Evolutionary conservation across 1,140 invertebrate species (phyloP).

Genomic region (Myzus persicae): DNA sequence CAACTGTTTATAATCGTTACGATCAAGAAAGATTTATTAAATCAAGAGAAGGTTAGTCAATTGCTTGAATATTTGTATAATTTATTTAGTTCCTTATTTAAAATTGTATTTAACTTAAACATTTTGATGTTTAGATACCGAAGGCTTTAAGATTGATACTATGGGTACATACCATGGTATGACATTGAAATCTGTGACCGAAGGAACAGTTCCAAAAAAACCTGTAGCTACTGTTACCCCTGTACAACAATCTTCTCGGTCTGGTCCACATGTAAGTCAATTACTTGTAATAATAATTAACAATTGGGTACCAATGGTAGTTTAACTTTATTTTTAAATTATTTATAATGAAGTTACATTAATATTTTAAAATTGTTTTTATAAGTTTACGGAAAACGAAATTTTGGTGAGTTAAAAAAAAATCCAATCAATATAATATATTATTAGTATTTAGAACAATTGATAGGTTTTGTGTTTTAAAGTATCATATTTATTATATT

Average conservation of each 20-base stretch:
- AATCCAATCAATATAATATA: background rate
- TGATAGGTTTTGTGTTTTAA: background rate
- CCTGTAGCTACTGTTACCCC: conserved; percentile 68
- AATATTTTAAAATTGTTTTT: conserved; percentile 1
- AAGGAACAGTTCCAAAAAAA: conserved; percentile 77
- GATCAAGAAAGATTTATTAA: conserved; percentile 96
- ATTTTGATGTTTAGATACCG: conserved; percentile 75
- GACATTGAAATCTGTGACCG: conserved; percentile 96
- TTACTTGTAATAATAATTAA: background rate
- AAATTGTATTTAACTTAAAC: background rate
- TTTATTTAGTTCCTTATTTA: conserved; percentile 49
- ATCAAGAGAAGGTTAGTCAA: conserved; percentile 77
- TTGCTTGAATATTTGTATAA: background rate
- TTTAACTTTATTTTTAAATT: background rate
- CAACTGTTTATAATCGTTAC: conserved; percentile 92
- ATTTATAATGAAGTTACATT: background rate
- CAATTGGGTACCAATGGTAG: background rate
- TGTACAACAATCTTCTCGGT: conserved; percentile 60
- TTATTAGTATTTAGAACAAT: background rate
- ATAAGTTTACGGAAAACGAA: conserved; percentile 33
- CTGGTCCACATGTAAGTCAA: conserved; percentile 37
- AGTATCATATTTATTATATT: background rate
- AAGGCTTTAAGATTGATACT: conserved; percentile 98
- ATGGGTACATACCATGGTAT: conserved; percentile 97
- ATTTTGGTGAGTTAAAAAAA: conserved; percentile 33